Evolutionary conservation across 2,888 invertebrate genomes (phyloP).

Genomic region (Xylocampa areola): DNA sequence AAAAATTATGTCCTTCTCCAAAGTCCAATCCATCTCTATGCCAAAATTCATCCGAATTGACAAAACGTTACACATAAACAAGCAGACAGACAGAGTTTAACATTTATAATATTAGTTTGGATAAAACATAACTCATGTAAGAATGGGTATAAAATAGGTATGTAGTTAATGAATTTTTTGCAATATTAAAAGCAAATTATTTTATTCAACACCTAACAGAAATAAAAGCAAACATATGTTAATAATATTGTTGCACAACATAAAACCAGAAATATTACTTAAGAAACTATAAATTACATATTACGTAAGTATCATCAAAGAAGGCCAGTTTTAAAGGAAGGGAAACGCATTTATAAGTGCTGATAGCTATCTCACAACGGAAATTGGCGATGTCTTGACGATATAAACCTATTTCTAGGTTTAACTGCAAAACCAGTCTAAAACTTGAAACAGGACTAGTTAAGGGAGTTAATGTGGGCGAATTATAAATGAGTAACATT

Average conservation of each 20-base stretch:
- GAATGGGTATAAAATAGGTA: no score
- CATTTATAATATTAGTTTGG: no score
- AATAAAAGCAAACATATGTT: conserved; percentile 20
- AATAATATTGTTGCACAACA: conserved; percentile 31
- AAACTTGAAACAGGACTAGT: conserved; percentile 14
- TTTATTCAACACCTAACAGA: conserved; percentile 17
- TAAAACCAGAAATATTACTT: conserved; percentile 34
- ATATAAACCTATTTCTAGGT: conserved; percentile 42
- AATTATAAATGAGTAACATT: conserved; percentile 41
- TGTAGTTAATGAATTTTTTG: no score
- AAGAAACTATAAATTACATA: conserved; percentile 59
- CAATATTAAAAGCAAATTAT: no score
- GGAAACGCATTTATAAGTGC: conserved; percentile 63
- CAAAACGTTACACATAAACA: no score
- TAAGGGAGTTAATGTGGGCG: conserved; percentile 16
- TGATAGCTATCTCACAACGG: conserved; percentile 61
- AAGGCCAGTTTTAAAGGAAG: conserved; percentile 62
- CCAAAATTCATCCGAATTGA: no score
- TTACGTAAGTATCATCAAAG: conserved; percentile 64
- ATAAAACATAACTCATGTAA: no score
- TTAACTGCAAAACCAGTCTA: conserved; percentile 38
- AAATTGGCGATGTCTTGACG: conserved; percentile 65
- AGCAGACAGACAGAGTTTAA: no score
- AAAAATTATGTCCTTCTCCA: no score
- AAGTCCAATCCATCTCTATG: no score